A percentile compares a stretch with the other conserved stretches of the same genome.
These are phyloP conservation scores for Oreortyx pictus DNA, from an alignment of 2,797 vertebrate species.

Conservation along the genomic window DNA sequence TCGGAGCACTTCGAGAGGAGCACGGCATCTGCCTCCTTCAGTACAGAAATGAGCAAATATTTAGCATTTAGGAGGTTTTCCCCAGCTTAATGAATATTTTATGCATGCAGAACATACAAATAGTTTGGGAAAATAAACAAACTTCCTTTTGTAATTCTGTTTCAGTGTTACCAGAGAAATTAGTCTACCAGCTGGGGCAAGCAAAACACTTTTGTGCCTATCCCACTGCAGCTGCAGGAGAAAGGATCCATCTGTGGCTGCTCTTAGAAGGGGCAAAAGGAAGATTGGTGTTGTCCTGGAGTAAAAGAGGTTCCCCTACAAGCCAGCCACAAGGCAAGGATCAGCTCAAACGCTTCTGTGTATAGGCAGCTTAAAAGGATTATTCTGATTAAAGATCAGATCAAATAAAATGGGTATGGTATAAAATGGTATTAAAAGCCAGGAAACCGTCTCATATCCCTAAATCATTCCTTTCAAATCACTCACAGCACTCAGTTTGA, in stretches of 20 bases:
- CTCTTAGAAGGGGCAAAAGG: not conserved
- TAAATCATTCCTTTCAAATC: not conserved
- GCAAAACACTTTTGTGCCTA: not conserved
- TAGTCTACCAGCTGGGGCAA: not conserved
- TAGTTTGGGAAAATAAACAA: slow-evolving; percentile 21
- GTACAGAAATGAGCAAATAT: slow-evolving; percentile 11
- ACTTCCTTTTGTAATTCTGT: not conserved
- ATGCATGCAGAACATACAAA: slow-evolving; percentile 7
- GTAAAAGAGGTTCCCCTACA: not conserved
- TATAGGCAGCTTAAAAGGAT: not conserved
- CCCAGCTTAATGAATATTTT: slow-evolving; percentile 24
- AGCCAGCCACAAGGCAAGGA: not conserved
- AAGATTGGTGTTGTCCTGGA: not conserved
- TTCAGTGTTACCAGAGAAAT: not conserved
- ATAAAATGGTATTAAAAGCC: not conserved
- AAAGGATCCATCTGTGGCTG: not conserved
- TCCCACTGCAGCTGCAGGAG: not conserved
- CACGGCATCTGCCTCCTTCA: not conserved
- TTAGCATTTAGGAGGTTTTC: not conserved
- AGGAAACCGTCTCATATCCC: not conserved
- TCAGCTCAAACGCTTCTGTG: not conserved
- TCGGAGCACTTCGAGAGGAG: not conserved
- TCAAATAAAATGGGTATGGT: not conserved
- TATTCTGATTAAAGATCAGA: slow-evolving; percentile 1
- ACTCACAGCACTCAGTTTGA: not conserved